phyloP scores from a whole-genome alignment of 2,888 invertebrate species.

The Poecilobothrus nobilitatus region DNA sequence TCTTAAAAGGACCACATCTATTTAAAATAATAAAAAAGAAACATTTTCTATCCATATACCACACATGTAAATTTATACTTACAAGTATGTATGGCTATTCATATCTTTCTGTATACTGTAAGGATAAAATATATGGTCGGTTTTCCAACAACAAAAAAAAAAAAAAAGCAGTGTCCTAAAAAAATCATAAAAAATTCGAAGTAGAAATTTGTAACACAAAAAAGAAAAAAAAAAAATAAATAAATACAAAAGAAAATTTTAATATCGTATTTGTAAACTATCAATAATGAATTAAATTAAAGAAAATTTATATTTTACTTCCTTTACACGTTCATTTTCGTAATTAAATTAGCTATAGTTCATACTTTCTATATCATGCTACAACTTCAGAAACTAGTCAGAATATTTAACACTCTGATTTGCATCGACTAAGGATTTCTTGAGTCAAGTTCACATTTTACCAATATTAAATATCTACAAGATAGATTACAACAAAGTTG shows the following conservation, averaged over 20 bases:
- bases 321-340: too few species aligned
- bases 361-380: too few species aligned
- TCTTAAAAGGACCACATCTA: slow-evolving; percentile 1
- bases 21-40: neutral
- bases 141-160: neutral
- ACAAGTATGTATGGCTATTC: neutral
- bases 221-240: neutral
- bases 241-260: neutral
- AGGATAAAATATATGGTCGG: slow-evolving; percentile 9
- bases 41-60: neutral
- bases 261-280: neutral
- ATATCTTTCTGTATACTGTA: neutral
- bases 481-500: too few species aligned
- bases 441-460: too few species aligned
- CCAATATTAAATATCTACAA: too few species aligned
- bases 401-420: too few species aligned
- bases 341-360: too few species aligned
- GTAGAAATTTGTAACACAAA: neutral
- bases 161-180: neutral
- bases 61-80: neutral
- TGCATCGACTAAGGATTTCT: too few species aligned
- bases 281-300: too few species aligned
- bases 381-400: too few species aligned
- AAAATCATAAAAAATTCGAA: too few species aligned
- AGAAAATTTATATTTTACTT: too few species aligned